phyloP scores from a whole-genome alignment of 2,113 vertebrate genomes.

The Solea senegalensis region DNA sequence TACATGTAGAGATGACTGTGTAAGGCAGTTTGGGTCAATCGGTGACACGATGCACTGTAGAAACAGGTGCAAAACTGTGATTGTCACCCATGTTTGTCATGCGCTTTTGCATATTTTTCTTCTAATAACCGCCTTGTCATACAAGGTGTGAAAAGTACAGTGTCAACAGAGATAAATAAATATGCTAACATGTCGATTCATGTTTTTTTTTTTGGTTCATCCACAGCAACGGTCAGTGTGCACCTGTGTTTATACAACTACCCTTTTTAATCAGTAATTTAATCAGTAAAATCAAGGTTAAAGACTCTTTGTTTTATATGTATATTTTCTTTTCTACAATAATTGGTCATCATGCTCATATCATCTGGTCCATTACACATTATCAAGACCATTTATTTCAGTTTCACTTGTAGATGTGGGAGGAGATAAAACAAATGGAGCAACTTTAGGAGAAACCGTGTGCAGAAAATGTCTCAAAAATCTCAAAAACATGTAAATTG shows the following conservation, averaged over 20 bases:
- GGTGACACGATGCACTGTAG: slow-evolving; percentile 15
- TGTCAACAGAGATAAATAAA: slow-evolving; percentile 17
- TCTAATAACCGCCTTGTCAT: neutral
- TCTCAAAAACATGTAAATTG: neutral
- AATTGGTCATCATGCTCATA: too few species aligned
- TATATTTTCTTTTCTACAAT: too few species aligned
- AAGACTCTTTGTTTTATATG: too few species aligned
- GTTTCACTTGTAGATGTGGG: too few species aligned
- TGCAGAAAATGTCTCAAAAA: neutral
- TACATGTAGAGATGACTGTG: neutral
- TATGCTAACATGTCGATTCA: slow-evolving; percentile 27
- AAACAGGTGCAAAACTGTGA: slow-evolving; percentile 64
- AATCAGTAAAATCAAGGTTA: too few species aligned
- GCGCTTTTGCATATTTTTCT: neutral
- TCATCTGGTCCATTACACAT: too few species aligned
- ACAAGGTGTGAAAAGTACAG: slow-evolving; percentile 1
- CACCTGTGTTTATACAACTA: slow-evolving; percentile 31
- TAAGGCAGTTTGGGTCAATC: slow-evolving; percentile 18
- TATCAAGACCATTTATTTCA: too few species aligned
- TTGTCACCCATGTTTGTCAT: slow-evolving; percentile 49
- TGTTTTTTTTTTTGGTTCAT: slow-evolving; percentile 31
- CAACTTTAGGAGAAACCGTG: neutral
- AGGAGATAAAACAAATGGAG: neutral
- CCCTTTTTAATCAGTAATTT: too few species aligned
- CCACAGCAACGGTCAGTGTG: slow-evolving; percentile 19